Conservation (phyloP, 2,113 vertebrate species). For the Potamarius usumacintae region DNA sequence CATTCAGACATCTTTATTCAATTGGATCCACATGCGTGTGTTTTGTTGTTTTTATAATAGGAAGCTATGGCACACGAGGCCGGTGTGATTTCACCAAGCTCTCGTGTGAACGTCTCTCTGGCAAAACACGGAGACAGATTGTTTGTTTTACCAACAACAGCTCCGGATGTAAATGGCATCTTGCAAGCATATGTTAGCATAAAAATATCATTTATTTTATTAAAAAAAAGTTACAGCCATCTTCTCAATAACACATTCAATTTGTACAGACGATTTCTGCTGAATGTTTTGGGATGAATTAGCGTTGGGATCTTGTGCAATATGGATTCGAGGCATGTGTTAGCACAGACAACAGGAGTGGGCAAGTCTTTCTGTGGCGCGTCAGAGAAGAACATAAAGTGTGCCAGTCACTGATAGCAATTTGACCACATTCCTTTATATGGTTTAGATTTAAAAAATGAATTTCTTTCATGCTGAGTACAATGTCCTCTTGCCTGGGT, state of each 20-base stretch:
- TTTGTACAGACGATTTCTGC: neutral
- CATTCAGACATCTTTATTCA: constrained; percentile 50
- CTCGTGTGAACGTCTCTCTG: constrained; percentile 53
- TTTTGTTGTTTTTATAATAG: constrained; percentile 19
- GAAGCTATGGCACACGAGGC: constrained; percentile 39
- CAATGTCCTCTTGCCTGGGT: neutral
- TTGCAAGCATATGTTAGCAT: constrained; percentile 32
- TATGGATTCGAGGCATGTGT: constrained; percentile 25
- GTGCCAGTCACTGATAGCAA: constrained; percentile 14
- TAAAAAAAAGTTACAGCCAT: neutral
- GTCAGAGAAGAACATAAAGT: neutral
- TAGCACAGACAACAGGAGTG: constrained; percentile 18
- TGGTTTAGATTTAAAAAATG: neutral
- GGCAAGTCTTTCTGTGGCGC: constrained; percentile 6
- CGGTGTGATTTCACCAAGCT: constrained; percentile 59
- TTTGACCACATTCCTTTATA: constrained; percentile 9
- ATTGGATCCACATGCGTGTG: constrained; percentile 40
- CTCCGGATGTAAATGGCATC: constrained; percentile 29
- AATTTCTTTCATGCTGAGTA: neutral
- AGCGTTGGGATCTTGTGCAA: constrained; percentile 6
- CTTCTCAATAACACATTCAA: neutral
- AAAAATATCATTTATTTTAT: constrained; percentile 28
- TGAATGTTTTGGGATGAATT: neutral
- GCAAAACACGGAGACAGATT: constrained; percentile 59
- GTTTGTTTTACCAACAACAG: constrained; percentile 45